Base-by-base conservation (phyloP, 1,140 invertebrate genomes). In the Meloidogyne exigua region DNA sequence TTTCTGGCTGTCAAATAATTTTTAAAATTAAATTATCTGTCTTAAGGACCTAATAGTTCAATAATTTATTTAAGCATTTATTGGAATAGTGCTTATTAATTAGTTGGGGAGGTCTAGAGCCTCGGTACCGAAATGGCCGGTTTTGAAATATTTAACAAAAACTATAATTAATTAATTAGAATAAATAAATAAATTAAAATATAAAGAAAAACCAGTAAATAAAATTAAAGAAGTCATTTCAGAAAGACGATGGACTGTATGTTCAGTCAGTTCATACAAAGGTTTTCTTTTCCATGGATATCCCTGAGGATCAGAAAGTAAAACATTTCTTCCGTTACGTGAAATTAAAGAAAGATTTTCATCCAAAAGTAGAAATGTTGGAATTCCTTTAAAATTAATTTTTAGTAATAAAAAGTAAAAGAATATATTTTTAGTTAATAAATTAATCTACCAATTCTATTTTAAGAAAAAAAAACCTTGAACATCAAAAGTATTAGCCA, bases 171-270 rank as follows among this genome's bases (percentile, higher is more conserved):
- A 1, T 25, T 23, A 9, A 10, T 25, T 25, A 23, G 10, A 23
- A 39, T 11, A 39, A 49, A 18, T 18, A 18, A 18, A 18, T 18
- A 49, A 49, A 18, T 28, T n/a, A n/a, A n/a, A n/a, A n/a, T n/a
- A n/a, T n/a, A n/a, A n/a, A n/a, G n/a, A n/a, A n/a, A 7, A 69
- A 80, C 77, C 77, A 23, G 78, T 79, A 70, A 79, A 79, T 28
- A 79, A 69, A 25, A 81, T 79, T 13, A 79, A 42, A 26, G 78
- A 79, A 23, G 71, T 26, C 64, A 68, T 36, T 36, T 79, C 78
- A n/a, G 62, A 57, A 11, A 79, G 15, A 7, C 63, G 67, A 69
- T 80, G 79, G 18, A 73, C 77, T n/a, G 78, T 81, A 32, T 64
- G 63, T 36, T 81, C 78, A 23, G 68, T 80, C 21, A 79, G 44